A percentile compares a stretch with the other conserved stretches of the same genome.
phyloP scores from a whole-genome alignment of 2,113 vertebrate species.

The Dunckerocampus dactyliophorus region DNA sequence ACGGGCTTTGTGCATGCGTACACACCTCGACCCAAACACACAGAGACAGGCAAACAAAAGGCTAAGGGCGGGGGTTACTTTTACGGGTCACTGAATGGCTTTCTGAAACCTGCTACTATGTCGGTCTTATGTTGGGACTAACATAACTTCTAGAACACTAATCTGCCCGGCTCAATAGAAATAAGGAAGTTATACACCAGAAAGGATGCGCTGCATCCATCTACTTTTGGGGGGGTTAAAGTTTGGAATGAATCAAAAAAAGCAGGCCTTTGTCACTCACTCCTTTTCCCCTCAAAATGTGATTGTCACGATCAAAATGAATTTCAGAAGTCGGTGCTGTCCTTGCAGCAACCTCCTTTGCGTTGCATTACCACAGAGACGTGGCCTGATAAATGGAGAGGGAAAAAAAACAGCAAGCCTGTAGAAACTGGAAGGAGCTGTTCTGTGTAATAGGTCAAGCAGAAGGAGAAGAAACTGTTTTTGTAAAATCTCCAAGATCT shows the following conservation, averaged over 20 bases:
- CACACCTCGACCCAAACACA: constrained; percentile 39
- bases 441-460: neutral
- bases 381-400: constrained; percentile 14
- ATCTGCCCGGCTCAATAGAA: too few relatives aligned
- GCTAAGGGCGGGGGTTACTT: constrained; percentile 28
- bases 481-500: constrained; percentile 28
- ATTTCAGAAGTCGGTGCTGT: constrained; percentile 19
- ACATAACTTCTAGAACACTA: neutral
- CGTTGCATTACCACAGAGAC: constrained; percentile 28
- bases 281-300: constrained; percentile 11
- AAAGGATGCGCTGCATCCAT: neutral
- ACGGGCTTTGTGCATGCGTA: constrained; percentile 30
- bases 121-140: constrained; percentile 11
- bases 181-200: too few relatives aligned
- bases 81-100: neutral
- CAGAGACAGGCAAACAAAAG: constrained; percentile 28
- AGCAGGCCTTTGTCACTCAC: neutral
- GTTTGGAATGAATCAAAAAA: neutral
- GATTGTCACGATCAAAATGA: constrained; percentile 21
- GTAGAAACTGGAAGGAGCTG: constrained; percentile 18
- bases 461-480: constrained; percentile 21
- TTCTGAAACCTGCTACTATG: constrained; percentile 18
- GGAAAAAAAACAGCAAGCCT: constrained; percentile 16
- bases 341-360: constrained; percentile 23
- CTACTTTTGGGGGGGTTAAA: neutral